phyloP scores from a whole-genome alignment of 2,888 invertebrate genomes.

The Selenia dentaria region DNA sequence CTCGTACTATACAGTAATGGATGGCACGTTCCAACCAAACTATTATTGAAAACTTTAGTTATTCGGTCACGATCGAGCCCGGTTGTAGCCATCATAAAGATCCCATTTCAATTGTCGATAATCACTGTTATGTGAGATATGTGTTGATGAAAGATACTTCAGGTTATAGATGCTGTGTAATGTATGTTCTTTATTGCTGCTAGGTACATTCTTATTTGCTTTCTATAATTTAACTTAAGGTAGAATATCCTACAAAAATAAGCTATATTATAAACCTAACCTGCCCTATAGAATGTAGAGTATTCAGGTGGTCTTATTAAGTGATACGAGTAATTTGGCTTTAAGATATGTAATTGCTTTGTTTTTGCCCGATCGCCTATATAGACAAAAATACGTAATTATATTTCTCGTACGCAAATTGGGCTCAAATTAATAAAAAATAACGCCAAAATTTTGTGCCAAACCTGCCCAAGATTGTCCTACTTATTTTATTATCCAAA shows the following conservation, averaged over 20 bases:
- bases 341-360: background rate
- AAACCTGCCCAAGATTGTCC: no score
- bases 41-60: constrained; percentile 52
- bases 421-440: no score
- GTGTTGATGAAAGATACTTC: constrained; percentile 3
- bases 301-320: constrained; percentile 13
- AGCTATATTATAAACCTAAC: constrained; percentile 6
- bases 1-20: constrained; percentile 50
- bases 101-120: constrained; percentile 9
- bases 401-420: no score
- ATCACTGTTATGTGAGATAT: constrained; percentile 11
- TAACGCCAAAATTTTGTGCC: no score
- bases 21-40: constrained; percentile 50
- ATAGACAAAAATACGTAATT: no score
- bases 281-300: constrained; percentile 12
- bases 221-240: background rate
- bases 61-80: constrained; percentile 45
- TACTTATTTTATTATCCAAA: no score
- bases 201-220: background rate
- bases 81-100: constrained; percentile 21
- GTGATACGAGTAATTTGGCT: constrained; percentile 14
- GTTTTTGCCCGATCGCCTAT: no score
- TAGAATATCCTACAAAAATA: background rate
- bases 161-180: background rate
- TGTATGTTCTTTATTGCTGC: constrained; percentile 1